Evolutionary conservation across 2,888 invertebrate species (phyloP), one percentile per base, ranked within the genome.

Genomic region (Chrysina gloriosa): DNA sequence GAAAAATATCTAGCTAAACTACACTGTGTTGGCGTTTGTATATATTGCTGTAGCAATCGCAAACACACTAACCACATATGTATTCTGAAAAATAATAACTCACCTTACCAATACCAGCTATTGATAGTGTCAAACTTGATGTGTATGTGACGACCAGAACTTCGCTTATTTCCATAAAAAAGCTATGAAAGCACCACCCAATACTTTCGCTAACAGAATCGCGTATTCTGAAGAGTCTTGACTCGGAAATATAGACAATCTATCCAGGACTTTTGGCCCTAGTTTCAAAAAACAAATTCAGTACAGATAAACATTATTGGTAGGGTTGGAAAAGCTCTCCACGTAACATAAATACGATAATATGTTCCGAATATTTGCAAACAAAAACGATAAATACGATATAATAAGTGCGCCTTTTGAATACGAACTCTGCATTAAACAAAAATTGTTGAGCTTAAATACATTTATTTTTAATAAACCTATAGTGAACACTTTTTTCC

Each of bases 21-120:
- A n/a, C n/a, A n/a, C n/a, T n/a, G n/a, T n/a, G n/a, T n/a, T n/a
- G n/a, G n/a, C n/a, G n/a, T n/a, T n/a, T n/a, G n/a, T n/a, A n/a
- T n/a, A n/a, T n/a, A n/a, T n/a, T n/a, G n/a, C n/a, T n/a, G n/a
- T n/a, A n/a, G n/a, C n/a, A n/a, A n/a, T n/a, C n/a, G 34, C 27
- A 34, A 31, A 3, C 2, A 3, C 21, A 16, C 3, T 48, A 48
- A 3, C n/a, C 27, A 27, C 7, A 21, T 29, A 5, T 3, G 7
- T 9, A 3, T 52, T 29, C 14, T 16, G 47, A 16, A 45, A 11
- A 16, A 3, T 27, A 2, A 6, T 52, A 5, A 67, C 76, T 81
- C 84, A 96, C 97, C 91, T 99, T 99, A 80, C 97, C 93, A 80
- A 99, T 97, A 68, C 98, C 97, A 48, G 97, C 92, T 75, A 99